Conservation (phyloP, 1,140 invertebrate genomes). For the Drosophila lacteicornis region DNA sequence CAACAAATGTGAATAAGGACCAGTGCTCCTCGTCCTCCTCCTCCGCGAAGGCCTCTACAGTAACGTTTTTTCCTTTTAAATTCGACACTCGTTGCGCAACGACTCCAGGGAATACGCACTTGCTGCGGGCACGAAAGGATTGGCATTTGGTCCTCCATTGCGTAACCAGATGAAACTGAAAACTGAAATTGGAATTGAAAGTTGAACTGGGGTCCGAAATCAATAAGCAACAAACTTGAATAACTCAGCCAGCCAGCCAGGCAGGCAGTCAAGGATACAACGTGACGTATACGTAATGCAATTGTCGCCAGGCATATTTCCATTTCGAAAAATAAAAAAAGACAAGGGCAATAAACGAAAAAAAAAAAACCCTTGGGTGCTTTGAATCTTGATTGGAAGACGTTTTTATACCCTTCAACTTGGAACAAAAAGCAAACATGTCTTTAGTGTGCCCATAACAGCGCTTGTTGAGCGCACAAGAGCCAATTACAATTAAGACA, state of each 20-base stretch:
- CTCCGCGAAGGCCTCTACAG: not conserved
- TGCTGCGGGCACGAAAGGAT: constrained; percentile 47
- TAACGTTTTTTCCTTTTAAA: constrained; percentile 22
- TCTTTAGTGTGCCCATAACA: not conserved
- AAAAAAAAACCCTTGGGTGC: not conserved
- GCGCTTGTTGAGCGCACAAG: not conserved
- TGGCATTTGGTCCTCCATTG: constrained; percentile 3
- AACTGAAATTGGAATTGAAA: constrained; percentile 27
- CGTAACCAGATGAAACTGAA: constrained; percentile 35
- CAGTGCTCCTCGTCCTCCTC: not conserved
- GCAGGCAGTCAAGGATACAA: constrained; percentile 16
- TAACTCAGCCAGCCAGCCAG: constrained; percentile 17
- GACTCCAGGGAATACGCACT: constrained; percentile 41
- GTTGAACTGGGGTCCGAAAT: constrained; percentile 37
- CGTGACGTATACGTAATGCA: constrained; percentile 66
- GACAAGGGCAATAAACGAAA: not conserved
- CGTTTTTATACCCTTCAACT: not conserved
- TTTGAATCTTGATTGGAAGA: not conserved
- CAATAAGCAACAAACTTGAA: constrained; percentile 50
- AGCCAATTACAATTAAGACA: not conserved
- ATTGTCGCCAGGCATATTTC: constrained; percentile 45
- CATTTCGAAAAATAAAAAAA: not conserved
- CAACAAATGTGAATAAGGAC: constrained; percentile 39
- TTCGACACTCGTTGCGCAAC: constrained; percentile 59
- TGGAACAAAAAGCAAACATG: not conserved